Evolutionary conservation across 1,140 invertebrate genomes (phyloP).

Genomic region (Drosophila nannoptera): DNA sequence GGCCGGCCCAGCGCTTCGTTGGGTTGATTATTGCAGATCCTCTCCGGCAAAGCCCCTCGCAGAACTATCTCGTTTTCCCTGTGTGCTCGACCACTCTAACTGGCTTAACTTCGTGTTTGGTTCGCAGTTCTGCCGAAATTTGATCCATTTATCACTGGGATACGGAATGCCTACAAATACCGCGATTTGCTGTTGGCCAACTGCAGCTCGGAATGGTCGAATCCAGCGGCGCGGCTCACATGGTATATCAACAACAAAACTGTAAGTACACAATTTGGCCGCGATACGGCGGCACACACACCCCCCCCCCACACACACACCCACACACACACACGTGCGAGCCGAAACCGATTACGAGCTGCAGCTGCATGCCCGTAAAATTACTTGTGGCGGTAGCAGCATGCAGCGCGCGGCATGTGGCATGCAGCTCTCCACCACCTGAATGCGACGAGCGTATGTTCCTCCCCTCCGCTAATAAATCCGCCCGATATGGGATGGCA

Average conservation of each 20-base stretch:
- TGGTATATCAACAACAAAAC: constrained; percentile 81
- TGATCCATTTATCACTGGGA: constrained; percentile 78
- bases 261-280: constrained; percentile 50
- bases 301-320: background rate
- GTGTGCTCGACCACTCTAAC: background rate
- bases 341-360: background rate
- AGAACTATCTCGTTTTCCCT: too few species aligned
- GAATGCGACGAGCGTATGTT: background rate
- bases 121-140: constrained; percentile 79
- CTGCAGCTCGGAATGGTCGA: constrained; percentile 79
- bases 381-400: constrained; percentile 1
- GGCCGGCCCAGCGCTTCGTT: too few species aligned
- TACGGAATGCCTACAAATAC: constrained; percentile 77
- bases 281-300: constrained; percentile 37
- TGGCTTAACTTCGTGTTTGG: constrained; percentile 3
- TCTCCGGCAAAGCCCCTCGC: too few species aligned
- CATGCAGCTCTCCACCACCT: background rate
- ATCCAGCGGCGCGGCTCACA: constrained; percentile 79
- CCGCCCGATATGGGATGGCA: too few species aligned
- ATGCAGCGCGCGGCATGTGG: background rate
- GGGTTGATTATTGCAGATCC: too few species aligned
- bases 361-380: background rate
- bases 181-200: constrained; percentile 79
- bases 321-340: background rate
- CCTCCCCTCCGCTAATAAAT: too few species aligned